Evolutionary conservation across 2,888 invertebrate genomes (phyloP), one percentile per base, ranked within the genome.

Genomic region (Aphidius colemani): DNA sequence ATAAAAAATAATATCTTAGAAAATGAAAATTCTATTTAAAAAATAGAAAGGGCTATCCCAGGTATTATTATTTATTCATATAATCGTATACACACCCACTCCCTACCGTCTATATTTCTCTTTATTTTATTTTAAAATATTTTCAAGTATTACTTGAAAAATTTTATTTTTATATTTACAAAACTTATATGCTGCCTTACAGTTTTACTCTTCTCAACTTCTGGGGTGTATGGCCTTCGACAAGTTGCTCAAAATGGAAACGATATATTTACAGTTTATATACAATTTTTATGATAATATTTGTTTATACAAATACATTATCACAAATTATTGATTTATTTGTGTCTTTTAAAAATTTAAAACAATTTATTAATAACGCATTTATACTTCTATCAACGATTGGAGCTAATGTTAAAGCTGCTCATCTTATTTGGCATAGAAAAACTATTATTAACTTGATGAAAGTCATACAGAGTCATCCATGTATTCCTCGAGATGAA

Each of bases 201-300:
- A 56, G 50, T 44, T 55, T 62, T 43, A 8, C 48, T 48, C 30
- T 61, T 39, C 18, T 61, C 1, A 40, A 49, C 49, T 46, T 53
- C 13, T 61, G 53, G 48, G 61, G 61, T 30, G 46, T 61, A 41
- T 61, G 61, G 61, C 46, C 45, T 41, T 46, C 61, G 2, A 9
- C 9, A 13, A 30, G 49, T 41, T 56, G 55, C 11, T 10, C 49
- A 9, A 6, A 45, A 18, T 55, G 46, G 41, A 61, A 61, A n/a
- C 39, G 3, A 9, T 40, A 49, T 13, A 8, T 56, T 10, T 61
- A 61, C 46, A 6, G 18, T 49, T 4, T 46, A 43, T 56, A 61
- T 41, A 56, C 61, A 1, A 13, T 10, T n/a, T 40, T 43, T 9
- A 48, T 61, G 48, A 46, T 61, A 13, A 11, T 30, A 6, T 9